Conservation (phyloP, 2,888 invertebrate genomes). For the Chloroclysta siterata region DNA sequence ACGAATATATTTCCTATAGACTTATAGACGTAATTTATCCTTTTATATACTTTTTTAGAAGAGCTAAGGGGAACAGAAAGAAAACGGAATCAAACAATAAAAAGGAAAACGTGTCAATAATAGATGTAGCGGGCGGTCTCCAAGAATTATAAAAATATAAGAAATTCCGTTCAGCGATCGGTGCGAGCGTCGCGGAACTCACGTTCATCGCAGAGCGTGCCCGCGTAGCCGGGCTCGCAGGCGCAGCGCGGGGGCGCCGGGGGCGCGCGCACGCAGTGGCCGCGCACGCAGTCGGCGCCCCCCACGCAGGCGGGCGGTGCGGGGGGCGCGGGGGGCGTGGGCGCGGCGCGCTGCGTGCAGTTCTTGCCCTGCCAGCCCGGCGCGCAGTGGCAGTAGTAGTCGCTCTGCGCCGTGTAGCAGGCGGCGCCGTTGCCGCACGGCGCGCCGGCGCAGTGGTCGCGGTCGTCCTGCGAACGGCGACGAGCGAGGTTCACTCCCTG, state of each 20-base stretch:
- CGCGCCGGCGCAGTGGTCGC: constrained; percentile 94
- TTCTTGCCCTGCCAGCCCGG: constrained; percentile 94
- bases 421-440: constrained; percentile 95
- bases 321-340: constrained; percentile 66
- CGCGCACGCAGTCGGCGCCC: constrained; percentile 78
- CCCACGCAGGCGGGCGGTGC: constrained; percentile 53
- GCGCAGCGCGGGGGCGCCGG: constrained; percentile 47
- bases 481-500: neutral
- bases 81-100: too few relatives aligned
- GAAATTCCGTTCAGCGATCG: too few relatives aligned
- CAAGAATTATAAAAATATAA: too few relatives aligned
- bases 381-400: constrained; percentile 96
- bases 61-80: too few relatives aligned
- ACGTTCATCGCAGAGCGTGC: constrained; percentile 88
- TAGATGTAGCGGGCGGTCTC: too few relatives aligned
- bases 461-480: constrained; percentile 88
- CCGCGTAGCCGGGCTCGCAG: constrained; percentile 83
- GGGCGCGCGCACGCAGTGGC: constrained; percentile 69
- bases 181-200: neutral
- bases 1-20: too few relatives aligned
- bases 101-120: too few relatives aligned
- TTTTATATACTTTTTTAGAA: too few relatives aligned
- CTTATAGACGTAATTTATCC: too few relatives aligned
- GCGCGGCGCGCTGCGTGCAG: constrained; percentile 87
- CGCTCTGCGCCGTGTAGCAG: constrained; percentile 94